Conservation (phyloP, 2,113 vertebrate genomes). For the Pseudorhombus dupliciocellatus region DNA sequence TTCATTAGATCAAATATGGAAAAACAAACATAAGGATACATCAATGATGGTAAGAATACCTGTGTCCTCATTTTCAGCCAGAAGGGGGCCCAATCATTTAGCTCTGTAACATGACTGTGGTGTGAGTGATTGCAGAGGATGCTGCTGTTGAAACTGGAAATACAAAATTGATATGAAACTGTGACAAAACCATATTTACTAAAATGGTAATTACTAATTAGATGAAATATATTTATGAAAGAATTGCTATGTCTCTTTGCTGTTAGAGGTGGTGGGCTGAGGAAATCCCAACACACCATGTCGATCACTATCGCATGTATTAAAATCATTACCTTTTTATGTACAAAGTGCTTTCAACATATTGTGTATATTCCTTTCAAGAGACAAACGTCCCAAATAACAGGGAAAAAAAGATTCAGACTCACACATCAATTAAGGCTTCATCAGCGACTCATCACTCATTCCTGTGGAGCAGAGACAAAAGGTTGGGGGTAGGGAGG, state of each 20-base stretch:
- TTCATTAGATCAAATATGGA: neutral
- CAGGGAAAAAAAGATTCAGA: constrained; percentile 8
- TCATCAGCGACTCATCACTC: constrained; percentile 43
- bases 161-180: too few species aligned
- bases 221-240: constrained; percentile 12
- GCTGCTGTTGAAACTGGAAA: neutral
- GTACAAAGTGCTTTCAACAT: constrained; percentile 72
- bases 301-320: constrained; percentile 46
- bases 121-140: neutral
- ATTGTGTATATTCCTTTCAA: constrained; percentile 43
- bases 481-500: neutral
- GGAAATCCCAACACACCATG: constrained; percentile 37
- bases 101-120: too few species aligned
- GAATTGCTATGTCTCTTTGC: neutral
- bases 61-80: neutral
- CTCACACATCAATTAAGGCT: constrained; percentile 58
- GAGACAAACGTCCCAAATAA: constrained; percentile 26
- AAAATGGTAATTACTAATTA: constrained; percentile 2
- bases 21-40: neutral
- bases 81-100: neutral
- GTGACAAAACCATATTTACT: neutral
- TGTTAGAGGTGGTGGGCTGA: constrained; percentile 59
- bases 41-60: neutral
- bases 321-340: constrained; percentile 43
- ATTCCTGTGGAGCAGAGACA: constrained; percentile 27